Conservation (phyloP, 2,797 vertebrate genomes). For the Oreochromis mossambicus region DNA sequence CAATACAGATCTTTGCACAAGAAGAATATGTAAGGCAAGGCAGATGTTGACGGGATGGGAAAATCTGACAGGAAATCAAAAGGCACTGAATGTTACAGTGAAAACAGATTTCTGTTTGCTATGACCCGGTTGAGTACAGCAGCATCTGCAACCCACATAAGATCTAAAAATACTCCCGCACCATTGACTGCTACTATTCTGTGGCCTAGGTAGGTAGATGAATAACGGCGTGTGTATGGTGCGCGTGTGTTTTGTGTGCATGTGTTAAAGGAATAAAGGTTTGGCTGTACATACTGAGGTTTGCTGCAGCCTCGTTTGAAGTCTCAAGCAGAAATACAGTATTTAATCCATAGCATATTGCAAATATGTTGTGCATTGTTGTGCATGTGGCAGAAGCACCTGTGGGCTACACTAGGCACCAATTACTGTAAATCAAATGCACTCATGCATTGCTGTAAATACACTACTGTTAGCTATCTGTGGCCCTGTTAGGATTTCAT, state of each 20-base stretch:
- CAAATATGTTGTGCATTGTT: neutral
- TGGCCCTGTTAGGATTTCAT: neutral
- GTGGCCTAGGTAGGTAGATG: constrained; percentile 53
- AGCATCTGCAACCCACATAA: constrained; percentile 71
- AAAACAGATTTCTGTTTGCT: constrained; percentile 49
- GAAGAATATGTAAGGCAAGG: neutral
- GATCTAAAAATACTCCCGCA: constrained; percentile 67
- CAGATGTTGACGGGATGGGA: neutral
- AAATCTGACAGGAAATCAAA: neutral
- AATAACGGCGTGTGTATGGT: constrained; percentile 27
- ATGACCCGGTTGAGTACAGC: constrained; percentile 61
- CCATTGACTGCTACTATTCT: constrained; percentile 67
- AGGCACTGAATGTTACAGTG: neutral
- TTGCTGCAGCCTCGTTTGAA: constrained; percentile 1
- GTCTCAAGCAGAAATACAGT: neutral
- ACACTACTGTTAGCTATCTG: neutral
- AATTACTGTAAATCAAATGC: neutral
- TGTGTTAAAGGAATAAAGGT: neutral
- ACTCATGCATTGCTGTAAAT: neutral
- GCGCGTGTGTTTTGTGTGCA: neutral
- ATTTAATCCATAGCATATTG: neutral
- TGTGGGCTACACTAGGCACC: neutral
- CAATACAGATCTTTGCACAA: neutral
- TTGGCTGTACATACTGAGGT: neutral
- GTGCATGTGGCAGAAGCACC: neutral